Conservation (phyloP, 2,888 invertebrate species). For the Phalera bucephala region DNA sequence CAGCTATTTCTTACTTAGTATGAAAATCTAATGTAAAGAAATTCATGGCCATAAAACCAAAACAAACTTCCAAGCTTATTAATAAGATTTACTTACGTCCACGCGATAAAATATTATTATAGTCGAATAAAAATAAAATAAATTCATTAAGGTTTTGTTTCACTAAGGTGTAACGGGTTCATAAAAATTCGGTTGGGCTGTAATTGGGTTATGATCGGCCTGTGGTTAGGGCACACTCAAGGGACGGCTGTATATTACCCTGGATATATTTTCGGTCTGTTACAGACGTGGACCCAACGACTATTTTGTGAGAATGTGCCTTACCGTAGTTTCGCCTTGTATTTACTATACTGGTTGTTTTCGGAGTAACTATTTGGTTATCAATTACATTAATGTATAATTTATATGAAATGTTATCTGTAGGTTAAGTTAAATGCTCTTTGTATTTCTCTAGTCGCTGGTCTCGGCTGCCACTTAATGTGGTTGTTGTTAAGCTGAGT, state of each 20-base stretch:
- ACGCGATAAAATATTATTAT: no score
- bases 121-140: constrained; percentile 35
- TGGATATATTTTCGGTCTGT: constrained; percentile 40
- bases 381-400: no score
- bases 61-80: no score
- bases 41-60: no score
- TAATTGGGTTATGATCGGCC: constrained; percentile 65
- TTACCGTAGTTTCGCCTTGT: constrained; percentile 15
- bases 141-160: constrained; percentile 39
- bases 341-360: constrained; percentile 9
- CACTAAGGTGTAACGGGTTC: constrained; percentile 42
- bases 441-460: no score
- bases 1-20: no score
- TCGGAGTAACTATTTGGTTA: constrained; percentile 7
- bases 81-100: no score
- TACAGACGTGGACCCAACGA: constrained; percentile 29
- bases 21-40: no score
- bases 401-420: no score
- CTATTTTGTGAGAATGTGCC: constrained; percentile 30
- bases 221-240: constrained; percentile 34
- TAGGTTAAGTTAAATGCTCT: no score
- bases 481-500: no score
- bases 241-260: constrained; percentile 49
- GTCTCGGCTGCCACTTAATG: no score
- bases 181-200: constrained; percentile 59